phyloP scores from a whole-genome alignment of 2,888 invertebrate genomes.

The Notocelia uddmanniana region DNA sequence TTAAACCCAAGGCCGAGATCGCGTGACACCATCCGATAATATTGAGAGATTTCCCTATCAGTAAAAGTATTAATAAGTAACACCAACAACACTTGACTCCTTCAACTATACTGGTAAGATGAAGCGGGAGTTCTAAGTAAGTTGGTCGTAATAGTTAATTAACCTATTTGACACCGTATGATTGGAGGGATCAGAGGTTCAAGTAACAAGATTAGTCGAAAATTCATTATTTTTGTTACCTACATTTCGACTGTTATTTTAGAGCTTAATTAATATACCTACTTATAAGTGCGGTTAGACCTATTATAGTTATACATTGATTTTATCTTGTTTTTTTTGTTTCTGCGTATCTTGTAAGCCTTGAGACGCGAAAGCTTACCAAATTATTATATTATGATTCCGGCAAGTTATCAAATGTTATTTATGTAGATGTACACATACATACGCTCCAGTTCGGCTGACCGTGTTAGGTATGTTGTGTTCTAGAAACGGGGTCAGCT shows the following conservation, averaged over 20 bases:
- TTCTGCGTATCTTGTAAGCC: not conserved
- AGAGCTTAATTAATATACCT: not conserved
- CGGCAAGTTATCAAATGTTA: conserved; percentile 11
- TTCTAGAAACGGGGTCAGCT: conserved; percentile 1
- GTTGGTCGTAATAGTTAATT: conserved; percentile 1
- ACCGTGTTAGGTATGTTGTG: conserved; percentile 12
- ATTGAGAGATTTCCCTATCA: not conserved
- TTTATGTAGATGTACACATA: not conserved
- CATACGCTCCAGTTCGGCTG: conserved; percentile 4
- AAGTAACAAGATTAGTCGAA: not conserved
- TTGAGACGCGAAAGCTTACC: not conserved
- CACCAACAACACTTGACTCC: not conserved
- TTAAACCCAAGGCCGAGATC: conserved; percentile 10
- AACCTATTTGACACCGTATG: not conserved
- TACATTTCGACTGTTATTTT: not conserved
- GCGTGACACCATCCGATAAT: conserved; percentile 19
- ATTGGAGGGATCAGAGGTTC: conserved; percentile 3
- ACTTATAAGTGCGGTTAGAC: too few species aligned
- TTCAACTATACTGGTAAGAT: not conserved
- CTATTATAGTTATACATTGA: too few species aligned
- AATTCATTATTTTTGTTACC: not conserved
- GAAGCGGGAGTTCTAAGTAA: not conserved
- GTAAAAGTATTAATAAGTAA: not conserved
- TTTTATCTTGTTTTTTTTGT: too few species aligned
- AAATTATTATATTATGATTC: not conserved